phyloP scores from a whole-genome alignment of 2,888 invertebrate species.

The Rhimphoctona megacephalus region DNA sequence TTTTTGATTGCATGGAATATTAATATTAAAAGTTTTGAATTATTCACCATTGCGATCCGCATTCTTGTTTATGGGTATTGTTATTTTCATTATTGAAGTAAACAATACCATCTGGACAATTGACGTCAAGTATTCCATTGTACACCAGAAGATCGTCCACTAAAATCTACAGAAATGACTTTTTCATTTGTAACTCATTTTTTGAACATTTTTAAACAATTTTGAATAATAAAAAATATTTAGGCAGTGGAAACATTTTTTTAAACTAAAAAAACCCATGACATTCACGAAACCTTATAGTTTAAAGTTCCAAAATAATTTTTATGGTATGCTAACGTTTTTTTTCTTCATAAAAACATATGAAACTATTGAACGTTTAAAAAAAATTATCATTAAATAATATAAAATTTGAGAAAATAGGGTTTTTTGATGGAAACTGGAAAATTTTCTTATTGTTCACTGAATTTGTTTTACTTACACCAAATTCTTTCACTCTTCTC shows the following conservation, averaged over 20 bases:
- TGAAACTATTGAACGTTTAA: neutral
- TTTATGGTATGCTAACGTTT: neutral
- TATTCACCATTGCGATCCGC: conserved; percentile 65
- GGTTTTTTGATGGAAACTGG: neutral
- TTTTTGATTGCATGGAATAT: neutral
- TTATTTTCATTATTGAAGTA: conserved; percentile 81
- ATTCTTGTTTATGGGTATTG: conserved; percentile 52
- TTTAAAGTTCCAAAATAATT: too few species aligned
- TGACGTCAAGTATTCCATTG: conserved; percentile 88
- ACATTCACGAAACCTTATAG: too few species aligned
- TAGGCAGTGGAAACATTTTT: neutral
- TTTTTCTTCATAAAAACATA: neutral
- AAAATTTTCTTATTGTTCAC: neutral
- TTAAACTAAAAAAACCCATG: neutral
- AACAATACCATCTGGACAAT: conserved; percentile 77
- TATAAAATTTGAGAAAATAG: neutral
- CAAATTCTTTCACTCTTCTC: conserved; percentile 93
- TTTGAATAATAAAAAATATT: neutral
- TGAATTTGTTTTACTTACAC: conserved; percentile 86
- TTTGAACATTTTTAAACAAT: neutral
- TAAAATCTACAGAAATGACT: conserved; percentile 87
- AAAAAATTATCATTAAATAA: neutral
- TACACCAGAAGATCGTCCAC: conserved; percentile 93
- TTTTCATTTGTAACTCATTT: neutral
- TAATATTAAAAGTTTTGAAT: conserved; percentile 72